Percentiles rank a stretch among this genome's conserved stretches.
phyloP scores from a whole-genome alignment of 2,113 vertebrate genomes.

The Malurus alboscapulatus region DNA sequence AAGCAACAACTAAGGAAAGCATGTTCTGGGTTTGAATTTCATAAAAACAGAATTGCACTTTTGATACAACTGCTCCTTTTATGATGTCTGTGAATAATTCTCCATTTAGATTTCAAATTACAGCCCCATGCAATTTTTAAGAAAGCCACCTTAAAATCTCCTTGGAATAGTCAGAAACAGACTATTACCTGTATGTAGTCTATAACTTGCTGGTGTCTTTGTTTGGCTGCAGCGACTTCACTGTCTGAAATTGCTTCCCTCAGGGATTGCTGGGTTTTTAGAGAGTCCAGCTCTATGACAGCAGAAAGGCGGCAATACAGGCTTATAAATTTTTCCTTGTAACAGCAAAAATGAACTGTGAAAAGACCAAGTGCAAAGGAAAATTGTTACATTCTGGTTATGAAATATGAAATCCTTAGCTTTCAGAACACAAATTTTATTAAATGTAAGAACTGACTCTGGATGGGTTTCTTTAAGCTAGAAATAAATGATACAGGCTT shows the following conservation, averaged over 20 bases:
- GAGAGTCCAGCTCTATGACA: constrained; percentile 92
- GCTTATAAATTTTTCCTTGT: constrained; percentile 95
- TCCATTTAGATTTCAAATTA: constrained; percentile 70
- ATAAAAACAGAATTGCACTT: constrained; percentile 68
- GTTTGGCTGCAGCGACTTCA: constrained; percentile 89
- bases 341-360: constrained; percentile 94
- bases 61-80: constrained; percentile 68
- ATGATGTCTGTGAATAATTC: constrained; percentile 67
- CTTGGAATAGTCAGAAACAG: constrained; percentile 58
- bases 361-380: constrained; percentile 72
- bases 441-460: constrained; percentile 66
- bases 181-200: constrained; percentile 92
- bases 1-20: constrained; percentile 61
- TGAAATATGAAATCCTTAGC: constrained; percentile 69
- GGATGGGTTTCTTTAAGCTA: constrained; percentile 66
- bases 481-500: constrained; percentile 65
- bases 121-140: constrained; percentile 47
- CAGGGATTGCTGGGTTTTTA: constrained; percentile 94
- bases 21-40: constrained; percentile 65
- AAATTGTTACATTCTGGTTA: constrained; percentile 66
- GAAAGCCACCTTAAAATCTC: constrained; percentile 66
- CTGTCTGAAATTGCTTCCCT: constrained; percentile 94
- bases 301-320: constrained; percentile 97
- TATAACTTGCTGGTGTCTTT: constrained; percentile 90
- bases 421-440: constrained; percentile 67